Percentiles rank a stretch among this genome's conserved stretches.
These are phyloP conservation scores for Gymnorhina tibicen DNA, from an alignment of 2,113 vertebrate species.

Conservation along the genomic window DNA sequence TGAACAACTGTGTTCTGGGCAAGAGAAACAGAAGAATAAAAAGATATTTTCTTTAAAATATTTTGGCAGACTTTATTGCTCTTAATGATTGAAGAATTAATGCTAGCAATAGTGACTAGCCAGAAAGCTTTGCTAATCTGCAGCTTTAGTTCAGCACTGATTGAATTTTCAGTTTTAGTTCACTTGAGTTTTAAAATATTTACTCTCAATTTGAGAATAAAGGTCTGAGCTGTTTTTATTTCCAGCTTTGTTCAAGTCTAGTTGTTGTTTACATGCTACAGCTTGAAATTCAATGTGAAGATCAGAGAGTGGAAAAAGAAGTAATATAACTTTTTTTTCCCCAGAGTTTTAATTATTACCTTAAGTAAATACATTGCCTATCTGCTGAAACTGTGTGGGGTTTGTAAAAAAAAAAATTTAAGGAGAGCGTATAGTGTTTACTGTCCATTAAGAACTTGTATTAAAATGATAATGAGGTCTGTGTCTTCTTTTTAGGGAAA, in stretches of 20 bases:
- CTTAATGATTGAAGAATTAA: neutral
- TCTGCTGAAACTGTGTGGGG: neutral
- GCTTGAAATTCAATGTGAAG: neutral
- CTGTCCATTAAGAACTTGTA: neutral
- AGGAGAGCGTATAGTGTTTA: neutral
- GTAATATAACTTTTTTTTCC: neutral
- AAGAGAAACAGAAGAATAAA: neutral
- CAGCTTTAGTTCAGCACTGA: neutral
- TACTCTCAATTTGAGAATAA: neutral
- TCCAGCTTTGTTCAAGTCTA: neutral
- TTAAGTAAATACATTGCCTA: neutral
- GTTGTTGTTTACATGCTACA: neutral
- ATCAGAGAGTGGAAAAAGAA: neutral
- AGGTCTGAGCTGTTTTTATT: neutral
- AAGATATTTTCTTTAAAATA: neutral
- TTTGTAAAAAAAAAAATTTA: neutral
- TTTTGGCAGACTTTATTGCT: neutral
- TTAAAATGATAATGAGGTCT: neutral
- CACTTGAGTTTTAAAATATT: neutral
- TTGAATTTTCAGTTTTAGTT: neutral
- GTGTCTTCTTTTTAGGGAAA: constrained; percentile 71
- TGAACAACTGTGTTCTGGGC: neutral
- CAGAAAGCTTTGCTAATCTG: neutral
- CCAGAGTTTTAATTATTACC: neutral
- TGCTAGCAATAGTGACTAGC: neutral